Evolutionary conservation across 30 jellyfish, hydroid and myxozoan genomes (phyloP), one percentile per base, ranked within the genome.

Genomic region (Sanderia malayensis): DNA sequence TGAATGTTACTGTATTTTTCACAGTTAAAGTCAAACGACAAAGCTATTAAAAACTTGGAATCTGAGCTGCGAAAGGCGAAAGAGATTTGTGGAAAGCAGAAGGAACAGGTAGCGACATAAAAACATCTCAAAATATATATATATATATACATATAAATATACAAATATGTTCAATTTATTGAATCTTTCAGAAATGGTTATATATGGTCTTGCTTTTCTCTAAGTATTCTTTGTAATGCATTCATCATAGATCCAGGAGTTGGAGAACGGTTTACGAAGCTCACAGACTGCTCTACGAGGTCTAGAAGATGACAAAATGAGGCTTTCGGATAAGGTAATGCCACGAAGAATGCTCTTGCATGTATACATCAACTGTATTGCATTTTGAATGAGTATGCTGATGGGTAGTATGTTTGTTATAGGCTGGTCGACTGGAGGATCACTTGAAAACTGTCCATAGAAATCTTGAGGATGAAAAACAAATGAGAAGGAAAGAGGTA

Each of bases 21-120:
- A 9, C 18, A 76, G 87, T 41, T 76, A 31, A 76, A 76, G 44
- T 62, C 82, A 0, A 45, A 53, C 23, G 82, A 82, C 60, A 71
- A 47, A 20, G 1, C 73, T 3, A 82, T 70, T 47, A 72, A 64
- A 21, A 62, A 74, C 29, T 46, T 82, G 37, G 94, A 82, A 30
- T 61, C 30, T 44, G 94, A 82, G 52, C 31, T 82, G 44, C 52
- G 55, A 17, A 71, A 44, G 45, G 66, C 64, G 31, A 82, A 62
- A 61, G 94, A 82, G 17, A 45, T 67, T 10, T 44, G 86, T 23
- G 21, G 74, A n/a, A 82, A 65, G 52, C 94, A 82, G 52, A 71
- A 71, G 46, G 76, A 70, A 3, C 94, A 82, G 75, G 94, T 71
- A 52, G n/a, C n/a, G n/a, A n/a, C n/a, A n/a, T n/a, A n/a, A n/a